Conservation (phyloP, 2,797 vertebrate species). For the Carduelis carduelis region DNA sequence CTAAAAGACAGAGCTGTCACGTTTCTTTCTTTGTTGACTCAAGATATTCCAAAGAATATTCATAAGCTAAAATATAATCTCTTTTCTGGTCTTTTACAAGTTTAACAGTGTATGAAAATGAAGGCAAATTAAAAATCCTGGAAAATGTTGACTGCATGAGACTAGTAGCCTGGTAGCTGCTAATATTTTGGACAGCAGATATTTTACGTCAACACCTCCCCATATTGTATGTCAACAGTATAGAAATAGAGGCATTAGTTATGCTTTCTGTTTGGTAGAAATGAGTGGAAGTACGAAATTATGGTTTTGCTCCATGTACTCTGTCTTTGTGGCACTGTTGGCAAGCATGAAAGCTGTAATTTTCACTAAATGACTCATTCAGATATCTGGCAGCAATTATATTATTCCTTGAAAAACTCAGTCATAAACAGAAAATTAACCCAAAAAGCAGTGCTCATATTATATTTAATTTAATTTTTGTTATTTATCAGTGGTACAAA, state of each 20-base stretch:
- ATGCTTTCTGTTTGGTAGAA: background rate
- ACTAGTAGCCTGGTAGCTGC: background rate
- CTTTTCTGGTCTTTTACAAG: background rate
- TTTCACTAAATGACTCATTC: conserved; percentile 66
- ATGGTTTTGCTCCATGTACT: conserved; percentile 25
- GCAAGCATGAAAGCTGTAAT: conserved; percentile 65
- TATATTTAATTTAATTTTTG: conserved; percentile 35
- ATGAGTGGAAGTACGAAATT: conserved; percentile 10
- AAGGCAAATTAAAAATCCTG: background rate
- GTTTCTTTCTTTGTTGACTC: background rate
- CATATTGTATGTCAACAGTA: background rate
- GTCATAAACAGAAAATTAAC: conserved; percentile 58
- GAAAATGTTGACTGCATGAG: background rate
- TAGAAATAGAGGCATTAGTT: background rate
- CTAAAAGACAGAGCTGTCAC: background rate
- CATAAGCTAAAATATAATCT: background rate
- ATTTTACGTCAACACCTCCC: background rate
- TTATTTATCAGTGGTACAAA: background rate
- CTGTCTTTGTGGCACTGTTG: background rate
- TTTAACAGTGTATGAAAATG: background rate
- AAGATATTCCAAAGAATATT: background rate
- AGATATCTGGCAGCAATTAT: conserved; percentile 56
- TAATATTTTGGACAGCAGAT: background rate
- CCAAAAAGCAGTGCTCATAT: conserved; percentile 3
- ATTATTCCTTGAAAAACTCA: conserved; percentile 40